Evolutionary conservation across 2,888 invertebrate genomes (phyloP), one percentile per base, ranked within the genome.

Genomic region (Phaonia tiefii): DNA sequence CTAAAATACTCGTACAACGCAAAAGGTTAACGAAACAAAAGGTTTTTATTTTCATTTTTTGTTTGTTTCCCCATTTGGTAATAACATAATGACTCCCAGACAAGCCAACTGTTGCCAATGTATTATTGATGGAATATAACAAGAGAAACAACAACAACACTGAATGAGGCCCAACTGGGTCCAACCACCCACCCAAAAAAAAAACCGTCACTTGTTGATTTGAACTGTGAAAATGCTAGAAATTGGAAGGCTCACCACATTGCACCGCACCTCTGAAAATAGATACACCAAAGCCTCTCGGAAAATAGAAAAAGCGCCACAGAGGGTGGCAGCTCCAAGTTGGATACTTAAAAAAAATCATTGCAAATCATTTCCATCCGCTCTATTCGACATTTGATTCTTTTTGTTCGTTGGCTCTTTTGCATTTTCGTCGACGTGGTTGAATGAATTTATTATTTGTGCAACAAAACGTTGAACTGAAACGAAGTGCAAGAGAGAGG

Each of bases 151-250:
- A n/a, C 22, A 51, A 22, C 8, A 17, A 8, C 49, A n/a, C 11
- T n/a, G 46, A 49, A 15, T 17, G 1, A 17, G 51, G 22, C 22
- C 20, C 20, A 22, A 20, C 22, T 17, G 15, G 20, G 51, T 51
- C 20, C 22, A 51, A 15, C 51, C 51, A 51, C 51, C 66, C 31
- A 31, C 20, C 25, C 63, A 72, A n/a, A n/a, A n/a, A n/a, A n/a
- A n/a, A n/a, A n/a, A n/a, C n/a, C n/a, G n/a, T 63, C 72, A 75
- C 80, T 80, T 80, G 80, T 72, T 80, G 72, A 69, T 63, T n/a
- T 67, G 25, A 79, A 72, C 75, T 79, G 75, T 75, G 72, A 72
- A 75, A 72, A 60, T 46, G 22, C 63, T n/a, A n/a, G n/a, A n/a
- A n/a, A 26, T 11, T 69, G 10, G 39, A 15, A 72, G 75, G 63